Conservation (phyloP, 2,113 vertebrate species). For the Steatornis caripensis region DNA sequence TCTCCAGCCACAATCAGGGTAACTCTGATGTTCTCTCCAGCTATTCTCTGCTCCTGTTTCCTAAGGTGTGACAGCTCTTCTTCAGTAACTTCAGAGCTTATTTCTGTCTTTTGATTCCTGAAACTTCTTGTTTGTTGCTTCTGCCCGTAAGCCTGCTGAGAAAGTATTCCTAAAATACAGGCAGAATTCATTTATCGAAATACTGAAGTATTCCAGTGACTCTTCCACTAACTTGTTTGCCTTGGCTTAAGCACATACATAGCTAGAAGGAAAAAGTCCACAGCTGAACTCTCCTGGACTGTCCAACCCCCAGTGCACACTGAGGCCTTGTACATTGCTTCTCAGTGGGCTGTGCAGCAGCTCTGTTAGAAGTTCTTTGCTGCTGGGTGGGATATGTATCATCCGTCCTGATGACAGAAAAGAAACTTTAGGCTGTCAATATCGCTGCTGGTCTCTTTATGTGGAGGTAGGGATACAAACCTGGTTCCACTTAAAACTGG, state of each 20-base stretch:
- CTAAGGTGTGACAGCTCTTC: not conserved
- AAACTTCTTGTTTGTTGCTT: not conserved
- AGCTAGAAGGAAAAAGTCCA: not conserved
- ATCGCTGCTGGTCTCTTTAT: not conserved
- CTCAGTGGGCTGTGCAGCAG: not conserved
- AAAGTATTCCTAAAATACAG: not conserved
- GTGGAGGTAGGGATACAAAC: not conserved
- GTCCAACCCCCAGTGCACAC: not conserved
- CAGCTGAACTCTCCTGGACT: not conserved
- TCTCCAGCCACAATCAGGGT: rapidly evolving
- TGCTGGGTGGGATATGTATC: not conserved
- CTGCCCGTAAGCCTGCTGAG: not conserved
- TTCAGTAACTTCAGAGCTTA: not conserved
- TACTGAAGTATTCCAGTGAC: not conserved
- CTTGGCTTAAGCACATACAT: not conserved
- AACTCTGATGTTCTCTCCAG: not conserved
- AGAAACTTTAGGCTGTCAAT: not conserved
- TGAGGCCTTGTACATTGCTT: not conserved
- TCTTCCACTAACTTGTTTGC: not conserved
- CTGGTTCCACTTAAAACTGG: not conserved
- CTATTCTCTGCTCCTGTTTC: not conserved
- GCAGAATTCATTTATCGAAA: not conserved
- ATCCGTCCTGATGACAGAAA: not conserved
- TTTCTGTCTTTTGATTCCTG: not conserved
- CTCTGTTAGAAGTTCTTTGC: not conserved